Conservation (phyloP, 2,888 invertebrate species). For the Odontocerum albicorne region DNA sequence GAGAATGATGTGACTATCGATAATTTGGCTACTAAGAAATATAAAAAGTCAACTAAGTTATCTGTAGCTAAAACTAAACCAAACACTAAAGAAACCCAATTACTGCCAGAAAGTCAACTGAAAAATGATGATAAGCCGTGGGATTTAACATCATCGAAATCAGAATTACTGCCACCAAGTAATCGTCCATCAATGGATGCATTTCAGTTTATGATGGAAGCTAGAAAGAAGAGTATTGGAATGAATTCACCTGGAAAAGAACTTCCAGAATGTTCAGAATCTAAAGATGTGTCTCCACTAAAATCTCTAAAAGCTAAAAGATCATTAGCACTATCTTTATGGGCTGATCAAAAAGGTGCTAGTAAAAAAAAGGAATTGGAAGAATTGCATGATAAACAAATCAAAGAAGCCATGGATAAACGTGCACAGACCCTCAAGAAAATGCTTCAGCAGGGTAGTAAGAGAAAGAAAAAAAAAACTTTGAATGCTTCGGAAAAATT, state of each 20-base stretch:
- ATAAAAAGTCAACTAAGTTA: no score
- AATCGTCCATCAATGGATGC: constrained; percentile 52
- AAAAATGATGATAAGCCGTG: no score
- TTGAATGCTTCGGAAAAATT: constrained; percentile 13
- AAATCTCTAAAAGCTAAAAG: constrained; percentile 51
- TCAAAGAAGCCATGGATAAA: constrained; percentile 61
- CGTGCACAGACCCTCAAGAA: constrained; percentile 56
- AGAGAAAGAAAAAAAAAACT: constrained; percentile 30
- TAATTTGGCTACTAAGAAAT: no score
- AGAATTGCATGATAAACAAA: constrained; percentile 57
- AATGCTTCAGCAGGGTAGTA: constrained; percentile 29
- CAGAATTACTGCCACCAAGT: no score
- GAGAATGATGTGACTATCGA: no score
- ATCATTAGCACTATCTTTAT: constrained; percentile 57
- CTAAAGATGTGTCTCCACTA: constrained; percentile 42
- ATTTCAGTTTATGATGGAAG: constrained; percentile 69
- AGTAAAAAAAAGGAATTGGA: constrained; percentile 60
- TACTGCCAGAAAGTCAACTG: no score
- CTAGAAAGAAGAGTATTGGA: constrained; percentile 64
- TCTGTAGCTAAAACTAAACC: no score
- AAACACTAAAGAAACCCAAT: no score
- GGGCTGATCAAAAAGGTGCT: constrained; percentile 66
- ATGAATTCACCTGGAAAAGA: constrained; percentile 65
- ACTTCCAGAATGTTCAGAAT: constrained; percentile 41
- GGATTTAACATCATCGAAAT: no score